A percentile compares a stretch with the other conserved stretches of the same genome.
phyloP scores from a whole-genome alignment of 2,113 vertebrate genomes.

The Bubalus kerabau region DNA sequence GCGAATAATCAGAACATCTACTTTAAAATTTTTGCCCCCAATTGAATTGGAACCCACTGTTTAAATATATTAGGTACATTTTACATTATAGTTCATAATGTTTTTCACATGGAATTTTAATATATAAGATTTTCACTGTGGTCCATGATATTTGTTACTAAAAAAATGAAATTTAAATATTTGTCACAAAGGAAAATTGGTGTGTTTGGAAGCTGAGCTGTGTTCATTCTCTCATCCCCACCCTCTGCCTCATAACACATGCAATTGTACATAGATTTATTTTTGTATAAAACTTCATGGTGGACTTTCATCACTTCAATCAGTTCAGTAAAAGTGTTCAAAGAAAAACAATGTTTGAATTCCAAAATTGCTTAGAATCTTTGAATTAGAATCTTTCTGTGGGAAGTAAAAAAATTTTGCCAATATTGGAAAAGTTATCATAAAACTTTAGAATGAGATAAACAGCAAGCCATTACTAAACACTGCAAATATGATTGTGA shows the following conservation, averaged over 20 bases:
- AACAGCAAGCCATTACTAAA: background rate
- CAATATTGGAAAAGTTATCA: background rate
- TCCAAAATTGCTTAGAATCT: background rate
- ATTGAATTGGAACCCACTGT: background rate
- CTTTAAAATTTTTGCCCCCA: background rate
- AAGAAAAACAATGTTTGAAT: background rate
- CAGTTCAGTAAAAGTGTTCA: background rate
- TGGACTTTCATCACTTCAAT: background rate
- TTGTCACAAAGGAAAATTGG: background rate
- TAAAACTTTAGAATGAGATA: background rate
- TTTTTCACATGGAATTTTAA: background rate
- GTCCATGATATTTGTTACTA: background rate
- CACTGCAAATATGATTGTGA: background rate
- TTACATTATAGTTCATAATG: background rate
- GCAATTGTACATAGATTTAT: background rate
- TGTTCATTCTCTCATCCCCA: background rate
- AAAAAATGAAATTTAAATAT: background rate
- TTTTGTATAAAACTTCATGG: background rate
- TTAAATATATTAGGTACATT: background rate
- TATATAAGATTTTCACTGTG: background rate
- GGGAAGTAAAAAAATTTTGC: background rate
- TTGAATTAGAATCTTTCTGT: conserved; percentile 7
- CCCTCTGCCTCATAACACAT: background rate
- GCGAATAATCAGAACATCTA: background rate
- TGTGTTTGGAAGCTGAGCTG: background rate